phyloP scores from a whole-genome alignment of 2,113 vertebrate species.

The Gobio gobio region DNA sequence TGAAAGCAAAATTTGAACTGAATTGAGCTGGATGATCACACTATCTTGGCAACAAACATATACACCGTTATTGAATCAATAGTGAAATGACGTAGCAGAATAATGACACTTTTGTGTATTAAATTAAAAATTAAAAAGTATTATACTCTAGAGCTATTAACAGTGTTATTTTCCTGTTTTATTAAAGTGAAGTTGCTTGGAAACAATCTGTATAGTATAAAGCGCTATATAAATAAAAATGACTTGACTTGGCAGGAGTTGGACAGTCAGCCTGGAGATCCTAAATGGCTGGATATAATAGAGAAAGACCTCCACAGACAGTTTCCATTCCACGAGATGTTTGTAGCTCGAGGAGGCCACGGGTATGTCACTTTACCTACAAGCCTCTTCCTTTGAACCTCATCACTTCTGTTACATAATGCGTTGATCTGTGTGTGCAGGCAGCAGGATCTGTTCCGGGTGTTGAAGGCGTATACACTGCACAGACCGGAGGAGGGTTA shows the following conservation, averaged over 20 bases:
- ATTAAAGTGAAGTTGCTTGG: neutral
- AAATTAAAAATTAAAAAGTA: no score
- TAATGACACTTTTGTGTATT: no score
- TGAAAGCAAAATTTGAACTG: neutral
- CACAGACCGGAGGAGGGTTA: constrained; percentile 95
- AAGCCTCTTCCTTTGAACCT: neutral
- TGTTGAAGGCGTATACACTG: constrained; percentile 94
- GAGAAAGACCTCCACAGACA: constrained; percentile 95
- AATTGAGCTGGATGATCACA: neutral
- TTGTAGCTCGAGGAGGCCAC: constrained; percentile 90
- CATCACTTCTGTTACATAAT: neutral
- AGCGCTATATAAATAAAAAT: neutral
- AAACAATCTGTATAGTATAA: neutral
- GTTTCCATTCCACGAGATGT: constrained; percentile 99
- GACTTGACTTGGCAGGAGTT: constrained; percentile 78
- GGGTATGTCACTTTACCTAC: constrained; percentile 77
- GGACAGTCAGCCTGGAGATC: constrained; percentile 84
- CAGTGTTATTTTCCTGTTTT: neutral
- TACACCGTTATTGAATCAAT: neutral
- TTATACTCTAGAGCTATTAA: neutral
- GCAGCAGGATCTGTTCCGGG: constrained; percentile 92
- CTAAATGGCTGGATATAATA: constrained; percentile 94
- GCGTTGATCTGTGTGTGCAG: constrained; percentile 65
- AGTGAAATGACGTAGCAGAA: neutral
- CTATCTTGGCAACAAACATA: neutral